phyloP scores from a whole-genome alignment of 2,113 vertebrate genomes.

The Blennius ocellaris region DNA sequence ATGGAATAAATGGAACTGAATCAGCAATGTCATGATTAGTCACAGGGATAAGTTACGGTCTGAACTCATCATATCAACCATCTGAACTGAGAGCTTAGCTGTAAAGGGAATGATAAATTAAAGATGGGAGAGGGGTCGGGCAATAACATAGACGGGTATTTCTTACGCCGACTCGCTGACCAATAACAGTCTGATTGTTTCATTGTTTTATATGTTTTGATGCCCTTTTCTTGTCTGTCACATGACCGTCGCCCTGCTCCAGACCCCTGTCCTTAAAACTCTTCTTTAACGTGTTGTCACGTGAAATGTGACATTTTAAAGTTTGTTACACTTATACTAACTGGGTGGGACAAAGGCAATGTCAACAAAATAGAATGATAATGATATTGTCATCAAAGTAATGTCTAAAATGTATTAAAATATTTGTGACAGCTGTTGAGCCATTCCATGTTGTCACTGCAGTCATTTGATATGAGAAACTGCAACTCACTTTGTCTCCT shows the following conservation, averaged over 20 bases:
- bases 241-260: background rate
- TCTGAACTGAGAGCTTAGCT: slow-evolving; percentile 31
- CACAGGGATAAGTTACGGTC: slow-evolving; percentile 46
- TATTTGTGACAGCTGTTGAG: slow-evolving; percentile 1
- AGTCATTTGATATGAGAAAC: slow-evolving; percentile 25
- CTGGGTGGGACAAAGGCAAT: no score
- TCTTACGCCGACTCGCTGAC: slow-evolving; percentile 3
- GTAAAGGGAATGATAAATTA: slow-evolving; percentile 22
- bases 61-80: slow-evolving; percentile 38
- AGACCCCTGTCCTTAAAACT: background rate
- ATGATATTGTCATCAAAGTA: no score
- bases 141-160: slow-evolving; percentile 22
- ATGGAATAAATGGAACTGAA: slow-evolving; percentile 54
- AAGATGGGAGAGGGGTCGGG: slow-evolving; percentile 14
- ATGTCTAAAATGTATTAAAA: no score
- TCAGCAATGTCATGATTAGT: slow-evolving; percentile 44
- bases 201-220: background rate
- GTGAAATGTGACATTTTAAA: no score
- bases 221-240: background rate
- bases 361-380: no score
- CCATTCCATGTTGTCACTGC: slow-evolving; percentile 7
- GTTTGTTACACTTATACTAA: no score
- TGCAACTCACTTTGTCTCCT: background rate
- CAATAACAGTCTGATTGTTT: background rate
- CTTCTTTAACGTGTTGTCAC: no score